Base-by-base conservation (phyloP, 2,888 invertebrate genomes). In the Trypoxylon attenuatum region DNA sequence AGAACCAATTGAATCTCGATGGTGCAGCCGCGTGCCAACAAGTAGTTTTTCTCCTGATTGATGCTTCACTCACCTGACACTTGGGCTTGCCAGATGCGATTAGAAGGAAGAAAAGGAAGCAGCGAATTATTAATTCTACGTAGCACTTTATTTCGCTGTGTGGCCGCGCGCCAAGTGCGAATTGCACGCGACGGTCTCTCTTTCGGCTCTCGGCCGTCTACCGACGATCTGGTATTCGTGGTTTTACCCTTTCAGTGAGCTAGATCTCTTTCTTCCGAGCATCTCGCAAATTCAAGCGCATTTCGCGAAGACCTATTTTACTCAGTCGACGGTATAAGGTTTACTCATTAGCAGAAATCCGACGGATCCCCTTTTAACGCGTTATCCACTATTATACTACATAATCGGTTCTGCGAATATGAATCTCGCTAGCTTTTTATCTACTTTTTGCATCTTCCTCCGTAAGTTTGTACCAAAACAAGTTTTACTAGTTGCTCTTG, bases 101-200 rank as follows among this genome's bases (percentile, higher is more conserved):
- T 21, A 45, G 23, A 50, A 39, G 59, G 53, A 53, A 51, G 61
- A 68, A 67, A 61, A 33, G 27, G 46, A 52, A 63, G 27, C 53
- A 33, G 39, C 43, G 51, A 66, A 66, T 71, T 65, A 74, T 75
- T 74, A 71, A 74, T 75, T 76, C 55, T 29, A 38, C 13, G 66
- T 39, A 66, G 49, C 63, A 38, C 63, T 69, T 72, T 71, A 66
- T 72, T 76, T 52, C 52, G 42, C 38, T 42, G 23, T 27, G 29
- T 67, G 76, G 74, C 63, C 27, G 2, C 1, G 10, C 22, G 72
- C 76, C 74, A 75, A 76, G 52, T 70, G 69, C 70, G 63, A 69
- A 69, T 76, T 67, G 51, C 63, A 61, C 59, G 58, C 55, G 60
- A 13, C n/a, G n/a, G 10, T 33, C 33, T 33, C n/a, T 13, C 33